These are phyloP conservation scores for Accipiter virgatus DNA, from an alignment of 2,113 vertebrate genomes.

Conservation along the genomic window DNA sequence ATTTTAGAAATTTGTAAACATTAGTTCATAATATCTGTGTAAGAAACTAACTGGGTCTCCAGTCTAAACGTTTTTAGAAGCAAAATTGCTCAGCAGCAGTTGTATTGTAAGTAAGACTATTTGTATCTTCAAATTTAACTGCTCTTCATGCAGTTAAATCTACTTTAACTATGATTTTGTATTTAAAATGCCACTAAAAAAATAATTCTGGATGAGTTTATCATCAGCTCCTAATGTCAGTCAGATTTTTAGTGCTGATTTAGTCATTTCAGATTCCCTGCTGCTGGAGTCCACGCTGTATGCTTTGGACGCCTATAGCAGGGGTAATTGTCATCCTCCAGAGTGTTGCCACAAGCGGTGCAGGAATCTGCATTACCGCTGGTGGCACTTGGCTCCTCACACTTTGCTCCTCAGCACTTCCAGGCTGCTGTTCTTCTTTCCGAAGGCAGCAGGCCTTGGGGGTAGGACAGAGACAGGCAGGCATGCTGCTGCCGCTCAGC, in stretches of 20 bases:
- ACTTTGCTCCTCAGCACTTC: neutral
- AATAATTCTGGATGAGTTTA: neutral
- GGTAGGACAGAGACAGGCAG: neutral
- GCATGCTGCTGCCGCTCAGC: neutral
- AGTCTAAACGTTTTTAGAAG: neutral
- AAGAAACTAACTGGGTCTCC: neutral
- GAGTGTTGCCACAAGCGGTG: neutral
- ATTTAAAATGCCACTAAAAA: neutral
- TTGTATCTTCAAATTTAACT: neutral
- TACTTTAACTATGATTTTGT: neutral
- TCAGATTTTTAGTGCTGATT: neutral
- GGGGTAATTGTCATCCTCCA: neutral
- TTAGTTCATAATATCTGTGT: neutral
- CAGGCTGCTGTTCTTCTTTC: neutral
- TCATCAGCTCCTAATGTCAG: neutral
- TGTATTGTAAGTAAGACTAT: neutral
- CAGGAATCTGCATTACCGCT: neutral
- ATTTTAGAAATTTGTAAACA: neutral
- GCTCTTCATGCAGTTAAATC: neutral
- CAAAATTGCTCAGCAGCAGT: neutral
- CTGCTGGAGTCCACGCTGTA: neutral
- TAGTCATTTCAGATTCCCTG: neutral
- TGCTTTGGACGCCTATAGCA: neutral
- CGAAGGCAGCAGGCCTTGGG: neutral
- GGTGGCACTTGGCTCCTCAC: accelerated